Evolutionary conservation across 1,140 invertebrate species (phyloP).

Genomic region (Planococcus citri): DNA sequence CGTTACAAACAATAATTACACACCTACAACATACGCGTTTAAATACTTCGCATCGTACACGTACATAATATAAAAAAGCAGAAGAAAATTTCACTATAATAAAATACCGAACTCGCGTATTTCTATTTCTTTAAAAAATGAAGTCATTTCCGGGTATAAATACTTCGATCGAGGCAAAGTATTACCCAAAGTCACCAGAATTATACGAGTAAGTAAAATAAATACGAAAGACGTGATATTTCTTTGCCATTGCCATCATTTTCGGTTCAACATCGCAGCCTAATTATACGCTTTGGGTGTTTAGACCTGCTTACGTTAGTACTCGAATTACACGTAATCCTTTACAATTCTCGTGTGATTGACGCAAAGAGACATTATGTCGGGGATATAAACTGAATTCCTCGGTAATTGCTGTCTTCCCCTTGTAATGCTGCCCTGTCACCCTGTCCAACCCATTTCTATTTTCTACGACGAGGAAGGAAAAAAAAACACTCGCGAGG

Average conservation of each 20-base stretch:
- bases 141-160: too few relatives aligned
- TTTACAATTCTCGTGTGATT: conserved; percentile 9
- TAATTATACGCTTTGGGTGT: not conserved
- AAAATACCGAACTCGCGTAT: too few relatives aligned
- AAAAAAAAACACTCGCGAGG: too few relatives aligned
- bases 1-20: conserved; percentile 20
- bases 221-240: not conserved
- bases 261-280: not conserved
- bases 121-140: too few relatives aligned
- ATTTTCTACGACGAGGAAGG: too few relatives aligned
- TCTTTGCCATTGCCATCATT: not conserved
- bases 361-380: conserved; percentile 17
- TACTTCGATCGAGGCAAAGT: too few relatives aligned
- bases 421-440: not conserved
- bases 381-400: conserved; percentile 14
- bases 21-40: conserved; percentile 12
- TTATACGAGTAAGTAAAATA: too few relatives aligned
- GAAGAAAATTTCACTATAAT: not conserved
- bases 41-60: conserved; percentile 12
- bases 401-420: conserved; percentile 1
- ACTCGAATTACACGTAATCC: conserved; percentile 16
- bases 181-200: too few relatives aligned
- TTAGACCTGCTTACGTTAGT: not conserved
- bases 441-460: too few relatives aligned
- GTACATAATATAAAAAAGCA: too few relatives aligned